Conservation (phyloP, 2,797 vertebrate species). For the Cyprinella venusta region DNA sequence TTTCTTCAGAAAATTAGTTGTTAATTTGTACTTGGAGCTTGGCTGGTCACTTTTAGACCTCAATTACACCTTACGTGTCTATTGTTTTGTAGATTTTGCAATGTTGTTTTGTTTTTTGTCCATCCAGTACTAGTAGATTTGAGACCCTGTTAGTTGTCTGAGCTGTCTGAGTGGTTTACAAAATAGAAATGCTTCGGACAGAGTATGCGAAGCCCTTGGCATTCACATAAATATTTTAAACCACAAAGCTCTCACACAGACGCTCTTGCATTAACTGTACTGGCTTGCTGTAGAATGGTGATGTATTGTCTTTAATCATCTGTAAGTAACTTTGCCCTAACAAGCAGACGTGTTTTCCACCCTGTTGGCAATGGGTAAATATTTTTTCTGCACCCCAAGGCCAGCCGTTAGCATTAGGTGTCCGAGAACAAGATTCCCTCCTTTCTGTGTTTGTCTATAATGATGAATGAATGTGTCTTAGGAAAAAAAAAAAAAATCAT, state of each 20-base stretch:
- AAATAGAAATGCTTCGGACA: not conserved
- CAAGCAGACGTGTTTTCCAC: constrained; percentile 42
- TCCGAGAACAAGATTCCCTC: constrained; percentile 10
- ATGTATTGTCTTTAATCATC: constrained; percentile 40
- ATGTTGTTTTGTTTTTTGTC: not conserved
- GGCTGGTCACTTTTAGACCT: not conserved
- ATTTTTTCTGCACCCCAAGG: constrained; percentile 30
- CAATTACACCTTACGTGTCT: not conserved
- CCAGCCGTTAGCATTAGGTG: constrained; percentile 16
- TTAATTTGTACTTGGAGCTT: not conserved
- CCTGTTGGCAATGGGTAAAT: constrained; percentile 39
- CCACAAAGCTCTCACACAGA: not conserved
- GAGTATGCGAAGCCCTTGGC: constrained; percentile 7
- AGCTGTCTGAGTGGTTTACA: constrained; percentile 1
- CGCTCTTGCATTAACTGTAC: not conserved
- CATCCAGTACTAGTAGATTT: not conserved
- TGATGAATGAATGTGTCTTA: constrained; percentile 20
- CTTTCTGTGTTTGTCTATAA: constrained; percentile 18
- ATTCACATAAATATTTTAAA: constrained; percentile 35
- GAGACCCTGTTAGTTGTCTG: not conserved
- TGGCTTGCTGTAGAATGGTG: not conserved
- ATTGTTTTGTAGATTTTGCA: not conserved
- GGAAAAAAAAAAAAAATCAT: not conserved
- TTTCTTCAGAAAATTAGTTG: not conserved
- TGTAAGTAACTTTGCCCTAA: constrained; percentile 27